Conservation (phyloP, 1,140 invertebrate species). For the Drosophila tropicalis region DNA sequence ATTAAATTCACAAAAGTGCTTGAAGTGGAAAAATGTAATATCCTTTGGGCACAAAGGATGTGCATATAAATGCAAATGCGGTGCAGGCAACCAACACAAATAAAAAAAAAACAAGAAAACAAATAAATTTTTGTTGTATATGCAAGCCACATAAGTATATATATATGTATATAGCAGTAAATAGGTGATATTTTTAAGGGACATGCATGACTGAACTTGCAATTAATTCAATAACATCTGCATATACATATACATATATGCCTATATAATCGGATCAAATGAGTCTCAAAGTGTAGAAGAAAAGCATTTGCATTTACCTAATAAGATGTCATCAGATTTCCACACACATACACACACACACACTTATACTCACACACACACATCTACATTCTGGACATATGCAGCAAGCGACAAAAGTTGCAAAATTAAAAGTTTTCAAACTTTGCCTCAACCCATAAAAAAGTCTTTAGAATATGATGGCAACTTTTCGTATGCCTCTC, state of each 20-base stretch:
- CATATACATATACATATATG: too few species aligned
- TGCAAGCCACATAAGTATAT: conserved; percentile 16
- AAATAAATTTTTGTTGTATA: conserved; percentile 13
- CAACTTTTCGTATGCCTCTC: conserved; percentile 10
- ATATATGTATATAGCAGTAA: neutral
- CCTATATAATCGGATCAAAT: neutral
- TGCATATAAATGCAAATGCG: conserved; percentile 81
- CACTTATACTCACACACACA: conserved; percentile 3
- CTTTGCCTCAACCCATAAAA: neutral
- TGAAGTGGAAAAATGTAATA: conserved; percentile 81
- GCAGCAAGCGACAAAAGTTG: conserved; percentile 55
- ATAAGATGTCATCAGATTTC: conserved; percentile 51
- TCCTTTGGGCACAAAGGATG: conserved; percentile 81
- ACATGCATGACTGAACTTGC: conserved; percentile 18
- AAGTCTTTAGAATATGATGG: conserved; percentile 30
- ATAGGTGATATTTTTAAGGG: neutral
- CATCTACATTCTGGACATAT: conserved; percentile 34
- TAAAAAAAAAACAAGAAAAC: conserved; percentile 27
- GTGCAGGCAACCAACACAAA: conserved; percentile 34
- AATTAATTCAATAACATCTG: neutral
- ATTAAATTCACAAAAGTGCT: conserved; percentile 81
- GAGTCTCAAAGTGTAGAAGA: neutral
- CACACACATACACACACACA: conserved; percentile 19
- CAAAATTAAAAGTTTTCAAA: conserved; percentile 54
- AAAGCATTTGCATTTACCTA: conserved; percentile 34